Conservation (phyloP, 2,797 vertebrate genomes). For the Mionectes olivaceus region DNA sequence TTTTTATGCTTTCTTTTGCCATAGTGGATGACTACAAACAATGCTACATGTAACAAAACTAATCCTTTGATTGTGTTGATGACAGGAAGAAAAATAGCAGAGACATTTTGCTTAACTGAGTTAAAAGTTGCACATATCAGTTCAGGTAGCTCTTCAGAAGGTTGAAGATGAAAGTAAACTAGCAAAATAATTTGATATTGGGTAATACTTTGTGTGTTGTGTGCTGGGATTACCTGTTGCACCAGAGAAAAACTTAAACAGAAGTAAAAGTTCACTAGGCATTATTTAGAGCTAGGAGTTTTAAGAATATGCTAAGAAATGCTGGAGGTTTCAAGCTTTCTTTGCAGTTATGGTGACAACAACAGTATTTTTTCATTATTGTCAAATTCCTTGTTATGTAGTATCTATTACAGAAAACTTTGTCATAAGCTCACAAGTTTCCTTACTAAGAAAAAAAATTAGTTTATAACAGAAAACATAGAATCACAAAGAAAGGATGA, state of each 20-base stretch:
- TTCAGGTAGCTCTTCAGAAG: background rate
- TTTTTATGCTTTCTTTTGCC: background rate
- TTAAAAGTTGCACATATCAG: background rate
- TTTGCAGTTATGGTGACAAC: background rate
- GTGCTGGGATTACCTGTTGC: background rate
- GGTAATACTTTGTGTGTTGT: background rate
- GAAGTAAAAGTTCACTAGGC: background rate
- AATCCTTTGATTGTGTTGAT: background rate
- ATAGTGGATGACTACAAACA: background rate
- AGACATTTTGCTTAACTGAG: constrained; percentile 24
- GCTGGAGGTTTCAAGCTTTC: background rate
- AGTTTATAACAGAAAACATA: background rate
- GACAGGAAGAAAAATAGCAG: background rate
- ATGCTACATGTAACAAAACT: background rate
- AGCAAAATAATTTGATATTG: background rate
- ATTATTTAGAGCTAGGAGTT: background rate
- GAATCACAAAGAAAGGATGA: background rate
- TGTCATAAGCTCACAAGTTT: background rate
- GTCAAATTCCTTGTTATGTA: background rate
- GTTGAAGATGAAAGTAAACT: background rate
- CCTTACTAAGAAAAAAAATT: background rate
- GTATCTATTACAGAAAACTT: background rate
- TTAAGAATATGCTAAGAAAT: background rate
- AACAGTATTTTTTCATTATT: background rate
- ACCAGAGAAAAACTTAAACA: background rate